Evolutionary conservation across 2,888 invertebrate species (phyloP), one percentile per base, ranked within the genome.

Genomic region (Machimus rusticus): DNA sequence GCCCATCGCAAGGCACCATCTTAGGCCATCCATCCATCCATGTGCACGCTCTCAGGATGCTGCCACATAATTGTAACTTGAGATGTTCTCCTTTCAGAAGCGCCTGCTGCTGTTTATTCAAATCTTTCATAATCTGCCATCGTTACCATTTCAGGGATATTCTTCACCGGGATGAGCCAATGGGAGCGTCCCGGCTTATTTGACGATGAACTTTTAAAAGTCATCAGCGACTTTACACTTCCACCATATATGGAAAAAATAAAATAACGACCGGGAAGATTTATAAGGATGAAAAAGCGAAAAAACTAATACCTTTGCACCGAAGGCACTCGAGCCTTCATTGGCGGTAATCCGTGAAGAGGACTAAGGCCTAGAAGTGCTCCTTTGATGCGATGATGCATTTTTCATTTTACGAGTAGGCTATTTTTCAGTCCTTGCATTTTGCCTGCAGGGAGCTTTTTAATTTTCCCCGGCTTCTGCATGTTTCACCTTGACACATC

Each of bases 391-490:
- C 57, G 51, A 57, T 79, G 82, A 55, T 82, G 66, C 57, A 82
- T 82, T 82, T 82, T 82, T 82, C 57, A 55, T 37, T 82, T 82
- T 82, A 82, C 57, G 66, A 82, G 82, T 66, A 82, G 82, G 82
- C 82, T 82, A 57, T 74, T 85, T 84, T 84, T 74, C 66, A 66
- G 66, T 66, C 66, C 28, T 76, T 34, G 76, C 76, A 76, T 76
- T 37, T 76, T 76, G 34, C 76, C 39, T 39, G 76, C 76, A 37
- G 76, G 76, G 34, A 37, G 76, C 37, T 76, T 37, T 76, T 76
- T 76, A 37, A 76, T 76, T 76, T 19, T 37, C 19, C 31, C 76
- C 76, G 76, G 76, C 16, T 37, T 66, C 66, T 66, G 66, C 66
- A 66, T 66, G 66, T 66, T 66, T 66, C 66, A 66, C 66, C 66